phyloP scores from a whole-genome alignment of 2,113 vertebrate species.

The Tachycineta bicolor region DNA sequence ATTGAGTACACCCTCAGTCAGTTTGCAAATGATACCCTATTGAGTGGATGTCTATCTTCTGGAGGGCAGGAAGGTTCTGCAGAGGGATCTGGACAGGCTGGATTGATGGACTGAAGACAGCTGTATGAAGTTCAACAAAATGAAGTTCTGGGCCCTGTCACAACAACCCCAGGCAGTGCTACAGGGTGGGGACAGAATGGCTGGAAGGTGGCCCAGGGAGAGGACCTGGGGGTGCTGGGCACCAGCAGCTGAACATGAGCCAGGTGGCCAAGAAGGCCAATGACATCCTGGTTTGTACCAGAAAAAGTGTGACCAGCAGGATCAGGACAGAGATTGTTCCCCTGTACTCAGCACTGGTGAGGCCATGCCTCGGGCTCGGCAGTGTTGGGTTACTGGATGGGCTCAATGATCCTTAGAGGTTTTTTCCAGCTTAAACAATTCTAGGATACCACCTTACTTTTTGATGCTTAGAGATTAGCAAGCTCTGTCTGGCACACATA shows the following conservation, averaged over 20 bases:
- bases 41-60: not conserved
- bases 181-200: not conserved
- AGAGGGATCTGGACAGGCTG: not conserved
- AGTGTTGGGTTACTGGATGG: not conserved
- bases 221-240: not conserved
- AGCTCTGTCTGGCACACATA: not conserved
- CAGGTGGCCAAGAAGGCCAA: not conserved
- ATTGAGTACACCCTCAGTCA: not conserved
- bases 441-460: not conserved
- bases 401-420: no score
- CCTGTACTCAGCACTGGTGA: not conserved
- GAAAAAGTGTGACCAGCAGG: not conserved
- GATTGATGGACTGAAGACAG: no score
- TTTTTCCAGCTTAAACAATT: not conserved
- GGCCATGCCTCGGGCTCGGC: not conserved
- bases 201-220: fast-evolving
- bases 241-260: not conserved
- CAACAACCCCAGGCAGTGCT: not conserved
- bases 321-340: not conserved
- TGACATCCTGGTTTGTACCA: not conserved
- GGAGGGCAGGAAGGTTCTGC: not conserved
- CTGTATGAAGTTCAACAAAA: not conserved
- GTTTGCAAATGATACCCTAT: not conserved
- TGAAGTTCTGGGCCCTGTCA: not conserved
- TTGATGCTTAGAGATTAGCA: not conserved